Evolutionary conservation across 1,140 invertebrate species (phyloP).

Genomic region (Heliconius eleuchia): DNA sequence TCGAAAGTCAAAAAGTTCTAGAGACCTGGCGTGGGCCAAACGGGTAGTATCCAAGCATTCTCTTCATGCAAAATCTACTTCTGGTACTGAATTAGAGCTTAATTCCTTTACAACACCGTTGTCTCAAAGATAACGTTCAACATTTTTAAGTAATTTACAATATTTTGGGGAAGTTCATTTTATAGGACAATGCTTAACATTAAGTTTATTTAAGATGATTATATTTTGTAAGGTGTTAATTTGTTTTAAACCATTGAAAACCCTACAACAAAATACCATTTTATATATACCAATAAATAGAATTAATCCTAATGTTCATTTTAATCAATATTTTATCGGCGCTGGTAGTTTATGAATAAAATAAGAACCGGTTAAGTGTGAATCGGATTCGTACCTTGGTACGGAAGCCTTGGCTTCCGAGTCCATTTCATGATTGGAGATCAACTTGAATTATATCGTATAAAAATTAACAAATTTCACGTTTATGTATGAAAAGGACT

Average conservation of each 20-base stretch:
- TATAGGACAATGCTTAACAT: constrained; percentile 44
- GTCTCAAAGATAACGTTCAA: constrained; percentile 33
- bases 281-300: too few species aligned
- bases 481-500: too few species aligned
- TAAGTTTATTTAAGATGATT: constrained; percentile 43
- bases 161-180: constrained; percentile 35
- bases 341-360: too few species aligned
- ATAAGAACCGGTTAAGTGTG: too few species aligned
- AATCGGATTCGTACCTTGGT: too few species aligned
- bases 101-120: constrained; percentile 58
- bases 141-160: constrained; percentile 19
- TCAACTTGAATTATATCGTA: too few species aligned
- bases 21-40: constrained; percentile 62
- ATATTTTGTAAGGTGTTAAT: constrained; percentile 19
- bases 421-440: too few species aligned
- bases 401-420: too few species aligned
- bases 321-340: too few species aligned
- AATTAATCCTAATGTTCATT: too few species aligned
- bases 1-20: constrained; percentile 47
- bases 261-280: too few species aligned
- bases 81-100: constrained; percentile 56
- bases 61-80: constrained; percentile 43
- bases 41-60: constrained; percentile 57
- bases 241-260: constrained; percentile 18
- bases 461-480: too few species aligned